Percentiles rank a stretch among this genome's conserved stretches.
Evolutionary conservation across 2,797 vertebrate species (phyloP).

Genomic region (Brachyrhaphis roseni): DNA sequence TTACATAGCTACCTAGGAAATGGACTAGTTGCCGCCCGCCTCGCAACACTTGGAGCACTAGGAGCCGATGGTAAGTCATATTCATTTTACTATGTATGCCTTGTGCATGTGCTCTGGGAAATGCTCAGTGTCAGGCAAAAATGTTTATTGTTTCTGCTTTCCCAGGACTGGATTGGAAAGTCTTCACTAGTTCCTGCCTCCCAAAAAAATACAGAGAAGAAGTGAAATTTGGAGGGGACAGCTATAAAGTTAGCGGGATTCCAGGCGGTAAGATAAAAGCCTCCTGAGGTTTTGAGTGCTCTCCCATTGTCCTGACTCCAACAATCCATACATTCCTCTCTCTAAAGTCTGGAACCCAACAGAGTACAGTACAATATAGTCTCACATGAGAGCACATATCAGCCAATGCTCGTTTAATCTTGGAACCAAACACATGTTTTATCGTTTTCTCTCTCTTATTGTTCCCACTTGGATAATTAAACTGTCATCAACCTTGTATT

Average conservation of each 20-base stretch:
- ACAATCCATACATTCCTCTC: constrained; percentile 59
- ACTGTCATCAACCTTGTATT: constrained; percentile 79
- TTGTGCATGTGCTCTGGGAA: constrained; percentile 5
- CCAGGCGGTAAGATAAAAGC: constrained; percentile 87
- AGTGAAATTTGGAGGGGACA: constrained; percentile 90
- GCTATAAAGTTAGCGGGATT: constrained; percentile 93
- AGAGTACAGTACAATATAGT: constrained; percentile 63
- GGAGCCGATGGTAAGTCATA: constrained; percentile 85
- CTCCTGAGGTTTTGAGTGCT: constrained; percentile 57
- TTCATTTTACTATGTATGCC: constrained; percentile 1
- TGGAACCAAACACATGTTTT: constrained; percentile 75
- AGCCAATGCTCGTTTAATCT: constrained; percentile 52
- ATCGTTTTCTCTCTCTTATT: constrained; percentile 66
- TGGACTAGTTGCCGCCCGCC: constrained; percentile 91
- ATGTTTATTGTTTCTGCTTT: constrained; percentile 31
- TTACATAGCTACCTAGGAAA: constrained; percentile 92
- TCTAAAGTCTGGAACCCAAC: constrained; percentile 44
- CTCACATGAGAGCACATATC: constrained; percentile 63
- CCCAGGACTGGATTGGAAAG: constrained; percentile 83
- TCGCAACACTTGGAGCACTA: constrained; percentile 91
- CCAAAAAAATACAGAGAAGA: constrained; percentile 92
- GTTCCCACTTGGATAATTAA: constrained; percentile 76
- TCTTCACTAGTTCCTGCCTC: constrained; percentile 94
- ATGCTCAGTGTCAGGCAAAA: constrained; percentile 10
- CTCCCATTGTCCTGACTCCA: constrained; percentile 55